Conservation (phyloP, 2,113 vertebrate genomes). For the Thunnus thynnus region DNA sequence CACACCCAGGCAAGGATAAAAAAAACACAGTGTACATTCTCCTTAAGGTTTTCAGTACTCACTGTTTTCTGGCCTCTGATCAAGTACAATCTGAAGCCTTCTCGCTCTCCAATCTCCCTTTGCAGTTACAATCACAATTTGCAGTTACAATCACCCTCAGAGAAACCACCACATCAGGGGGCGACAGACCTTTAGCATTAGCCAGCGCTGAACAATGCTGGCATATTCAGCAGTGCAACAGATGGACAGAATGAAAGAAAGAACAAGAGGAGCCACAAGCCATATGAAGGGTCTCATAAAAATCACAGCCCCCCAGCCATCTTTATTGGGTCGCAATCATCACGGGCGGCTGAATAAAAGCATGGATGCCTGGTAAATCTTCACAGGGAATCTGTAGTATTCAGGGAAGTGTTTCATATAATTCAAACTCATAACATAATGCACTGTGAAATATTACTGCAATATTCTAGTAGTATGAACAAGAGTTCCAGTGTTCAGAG, state of each 20-base stretch:
- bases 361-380: conserved; percentile 24
- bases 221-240: conserved; percentile 58
- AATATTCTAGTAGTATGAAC: conserved; percentile 43
- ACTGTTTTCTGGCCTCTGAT: conserved; percentile 31
- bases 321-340: conserved; percentile 58
- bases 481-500: conserved; percentile 53
- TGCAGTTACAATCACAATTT: neutral
- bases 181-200: conserved; percentile 55
- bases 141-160: conserved; percentile 48
- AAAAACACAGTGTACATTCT: conserved; percentile 8
- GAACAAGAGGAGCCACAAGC: conserved; percentile 55
- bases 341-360: conserved; percentile 34
- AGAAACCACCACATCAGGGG: conserved; percentile 68
- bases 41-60: conserved; percentile 31
- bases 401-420: conserved; percentile 29
- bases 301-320: conserved; percentile 46
- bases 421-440: conserved; percentile 5
- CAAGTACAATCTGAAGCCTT: conserved; percentile 30
- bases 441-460: conserved; percentile 26
- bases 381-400: conserved; percentile 18
- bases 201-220: conserved; percentile 62
- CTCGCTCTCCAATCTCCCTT: conserved; percentile 22
- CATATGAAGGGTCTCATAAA: conserved; percentile 56
- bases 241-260: conserved; percentile 64
- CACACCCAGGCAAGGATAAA: neutral